A percentile compares a stretch with the other conserved stretches of the same genome.
Conservation (phyloP, 2,113 vertebrate genomes). For the Hypanus sabinus region DNA sequence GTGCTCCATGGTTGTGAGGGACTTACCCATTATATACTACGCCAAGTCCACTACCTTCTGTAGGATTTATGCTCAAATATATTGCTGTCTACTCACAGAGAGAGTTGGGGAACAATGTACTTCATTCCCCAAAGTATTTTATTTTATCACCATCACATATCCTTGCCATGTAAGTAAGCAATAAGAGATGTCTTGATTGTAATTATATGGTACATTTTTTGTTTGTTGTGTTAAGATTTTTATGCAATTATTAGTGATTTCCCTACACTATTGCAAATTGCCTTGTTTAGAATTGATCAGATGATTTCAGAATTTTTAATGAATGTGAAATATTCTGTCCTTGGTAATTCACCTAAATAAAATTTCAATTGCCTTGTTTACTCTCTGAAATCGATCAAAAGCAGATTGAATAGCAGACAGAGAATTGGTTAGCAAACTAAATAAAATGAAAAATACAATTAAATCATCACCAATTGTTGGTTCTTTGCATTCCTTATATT, state of each 20-base stretch:
- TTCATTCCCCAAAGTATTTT: too few species aligned
- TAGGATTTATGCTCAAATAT: too few species aligned
- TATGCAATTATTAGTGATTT: background rate
- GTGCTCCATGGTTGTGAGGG: too few species aligned
- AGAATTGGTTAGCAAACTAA: too few species aligned
- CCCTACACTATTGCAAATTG: background rate
- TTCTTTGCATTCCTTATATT: too few species aligned
- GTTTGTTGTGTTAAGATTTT: background rate
- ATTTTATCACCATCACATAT: too few species aligned
- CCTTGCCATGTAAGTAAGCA: background rate
- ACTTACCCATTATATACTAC: too few species aligned
- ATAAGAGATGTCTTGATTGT: background rate
- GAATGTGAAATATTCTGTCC: background rate
- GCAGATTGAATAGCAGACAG: background rate
- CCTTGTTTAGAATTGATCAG: background rate
- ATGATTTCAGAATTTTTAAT: background rate
- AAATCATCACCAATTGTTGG: too few species aligned
- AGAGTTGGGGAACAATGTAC: too few species aligned
- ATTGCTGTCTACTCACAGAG: too few species aligned
- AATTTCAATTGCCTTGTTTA: conserved; percentile 14
- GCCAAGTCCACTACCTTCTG: too few species aligned
- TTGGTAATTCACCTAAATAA: background rate
- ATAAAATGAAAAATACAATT: too few species aligned
- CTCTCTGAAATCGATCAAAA: background rate
- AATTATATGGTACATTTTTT: background rate